A percentile compares a stretch with the other conserved stretches of the same genome.
These are phyloP conservation scores for Baccha elongata DNA, from an alignment of 2,888 invertebrate species.

Conservation along the genomic window DNA sequence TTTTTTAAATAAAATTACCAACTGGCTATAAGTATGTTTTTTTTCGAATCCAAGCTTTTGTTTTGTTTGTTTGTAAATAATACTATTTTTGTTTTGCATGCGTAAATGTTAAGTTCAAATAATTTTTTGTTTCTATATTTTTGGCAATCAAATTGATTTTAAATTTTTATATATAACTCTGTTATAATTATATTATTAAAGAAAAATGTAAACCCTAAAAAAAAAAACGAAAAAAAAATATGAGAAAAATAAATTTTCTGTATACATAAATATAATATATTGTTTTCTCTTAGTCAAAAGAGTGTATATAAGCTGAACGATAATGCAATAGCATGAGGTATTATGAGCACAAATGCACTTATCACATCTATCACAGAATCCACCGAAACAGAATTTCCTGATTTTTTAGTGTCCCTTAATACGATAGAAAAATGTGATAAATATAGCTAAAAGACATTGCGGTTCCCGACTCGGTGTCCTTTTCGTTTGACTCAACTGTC, in stretches of 20 bases:
- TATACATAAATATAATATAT: no score
- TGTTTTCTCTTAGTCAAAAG: no score
- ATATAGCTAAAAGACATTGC: no score
- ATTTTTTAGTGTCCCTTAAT: no score
- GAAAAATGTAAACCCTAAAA: conserved; percentile 33
- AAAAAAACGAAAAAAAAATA: conserved; percentile 40
- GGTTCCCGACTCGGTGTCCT: no score
- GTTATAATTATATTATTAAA: conserved; percentile 54
- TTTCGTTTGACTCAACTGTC: no score
- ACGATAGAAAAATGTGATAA: no score
- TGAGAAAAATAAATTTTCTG: conserved; percentile 69
- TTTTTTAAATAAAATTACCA: neutral
- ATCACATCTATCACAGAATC: no score
- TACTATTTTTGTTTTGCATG: conserved; percentile 64
- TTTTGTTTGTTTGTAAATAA: conserved; percentile 69
- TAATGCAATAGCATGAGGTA: no score
- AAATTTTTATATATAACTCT: conserved; percentile 50
- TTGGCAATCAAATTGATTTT: conserved; percentile 58
- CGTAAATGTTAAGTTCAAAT: conserved; percentile 49
- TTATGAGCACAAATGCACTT: no score
- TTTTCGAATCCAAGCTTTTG: conserved; percentile 48
- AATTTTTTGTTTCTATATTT: conserved; percentile 36
- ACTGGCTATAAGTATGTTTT: conserved; percentile 26
- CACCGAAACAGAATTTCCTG: no score
- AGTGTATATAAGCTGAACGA: no score